A percentile compares a stretch with the other conserved stretches of the same genome.
Conservation (phyloP, 2,797 vertebrate genomes). For the Alectoris magna region DNA sequence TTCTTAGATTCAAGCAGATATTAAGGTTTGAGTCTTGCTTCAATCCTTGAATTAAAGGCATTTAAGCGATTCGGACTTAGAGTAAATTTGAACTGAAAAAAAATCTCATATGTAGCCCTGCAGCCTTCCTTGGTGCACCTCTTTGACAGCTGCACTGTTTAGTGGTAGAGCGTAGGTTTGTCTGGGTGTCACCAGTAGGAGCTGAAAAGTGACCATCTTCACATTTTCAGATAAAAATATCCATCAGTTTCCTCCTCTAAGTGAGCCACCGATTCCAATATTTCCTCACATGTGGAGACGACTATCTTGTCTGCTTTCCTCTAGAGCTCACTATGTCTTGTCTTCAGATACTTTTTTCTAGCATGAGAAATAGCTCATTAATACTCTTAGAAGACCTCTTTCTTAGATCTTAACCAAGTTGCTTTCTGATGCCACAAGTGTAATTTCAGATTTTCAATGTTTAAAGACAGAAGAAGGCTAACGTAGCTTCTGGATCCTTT, state of each 20-base stretch:
- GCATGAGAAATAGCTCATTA: background rate
- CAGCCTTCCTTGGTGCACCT: background rate
- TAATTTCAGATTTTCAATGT: background rate
- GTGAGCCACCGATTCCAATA: background rate
- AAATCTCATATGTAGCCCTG: background rate
- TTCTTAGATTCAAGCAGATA: background rate
- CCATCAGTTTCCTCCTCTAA: background rate
- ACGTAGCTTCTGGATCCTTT: background rate
- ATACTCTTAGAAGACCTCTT: background rate
- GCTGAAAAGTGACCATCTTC: background rate
- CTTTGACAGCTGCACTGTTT: background rate
- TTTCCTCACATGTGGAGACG: background rate
- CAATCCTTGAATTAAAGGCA: background rate
- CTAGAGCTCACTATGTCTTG: background rate
- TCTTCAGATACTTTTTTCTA: background rate
- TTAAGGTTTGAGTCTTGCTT: background rate
- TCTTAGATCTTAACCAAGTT: too few relatives aligned
- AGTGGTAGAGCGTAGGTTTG: background rate
- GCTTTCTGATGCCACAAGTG: background rate
- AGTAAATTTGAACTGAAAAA: background rate
- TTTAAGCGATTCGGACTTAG: background rate
- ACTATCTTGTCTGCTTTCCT: background rate
- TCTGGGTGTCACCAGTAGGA: background rate
- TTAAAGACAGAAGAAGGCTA: background rate
- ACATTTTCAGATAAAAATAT: background rate